phyloP scores from a whole-genome alignment of 64 coral and sea anemone genomes.

The Exaiptasia diaphana region DNA sequence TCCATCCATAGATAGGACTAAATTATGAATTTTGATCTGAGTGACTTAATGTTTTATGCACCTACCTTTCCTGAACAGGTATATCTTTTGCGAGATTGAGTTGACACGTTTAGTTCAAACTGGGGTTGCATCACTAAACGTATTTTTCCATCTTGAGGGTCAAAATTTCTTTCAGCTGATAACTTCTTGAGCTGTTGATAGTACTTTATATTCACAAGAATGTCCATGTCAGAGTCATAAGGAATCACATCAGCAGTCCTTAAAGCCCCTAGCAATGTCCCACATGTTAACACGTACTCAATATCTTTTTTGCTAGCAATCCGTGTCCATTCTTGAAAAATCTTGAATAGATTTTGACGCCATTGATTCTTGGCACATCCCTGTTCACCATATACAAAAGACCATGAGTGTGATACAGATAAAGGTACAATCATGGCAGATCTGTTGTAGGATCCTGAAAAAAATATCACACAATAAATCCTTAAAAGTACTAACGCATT shows the following conservation, averaged over 20 bases:
- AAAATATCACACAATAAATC: too few species aligned
- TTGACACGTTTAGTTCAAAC: slow-evolving; percentile 24
- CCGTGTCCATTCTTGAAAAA: slow-evolving; percentile 36
- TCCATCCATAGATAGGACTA: not conserved
- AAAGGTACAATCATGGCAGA: too few species aligned
- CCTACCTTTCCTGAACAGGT: slow-evolving; percentile 62
- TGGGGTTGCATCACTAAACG: slow-evolving; percentile 64
- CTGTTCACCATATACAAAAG: slow-evolving; percentile 44
- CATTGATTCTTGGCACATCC: slow-evolving; percentile 62
- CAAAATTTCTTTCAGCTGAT: slow-evolving; percentile 32
- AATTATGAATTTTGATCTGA: not conserved
- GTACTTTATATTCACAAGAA: slow-evolving; percentile 60
- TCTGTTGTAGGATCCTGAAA: too few species aligned
- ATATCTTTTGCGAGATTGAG: slow-evolving; percentile 36
- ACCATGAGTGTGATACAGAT: too few species aligned
- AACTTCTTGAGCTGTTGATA: slow-evolving; percentile 31
- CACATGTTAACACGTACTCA: slow-evolving; percentile 52
- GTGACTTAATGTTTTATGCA: not conserved
- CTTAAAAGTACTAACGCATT: too few species aligned
- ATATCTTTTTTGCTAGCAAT: slow-evolving; percentile 60
- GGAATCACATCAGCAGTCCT: slow-evolving; percentile 59
- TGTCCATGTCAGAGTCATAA: slow-evolving; percentile 69
- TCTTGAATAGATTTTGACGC: not conserved
- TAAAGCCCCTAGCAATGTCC: slow-evolving; percentile 50
- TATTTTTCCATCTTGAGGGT: slow-evolving; percentile 33